A percentile compares a stretch with the other conserved stretches of the same genome.
These are phyloP conservation scores for Cheracebus regulus DNA, from an alignment of 2,797 vertebrate genomes.

Conservation along the genomic window DNA sequence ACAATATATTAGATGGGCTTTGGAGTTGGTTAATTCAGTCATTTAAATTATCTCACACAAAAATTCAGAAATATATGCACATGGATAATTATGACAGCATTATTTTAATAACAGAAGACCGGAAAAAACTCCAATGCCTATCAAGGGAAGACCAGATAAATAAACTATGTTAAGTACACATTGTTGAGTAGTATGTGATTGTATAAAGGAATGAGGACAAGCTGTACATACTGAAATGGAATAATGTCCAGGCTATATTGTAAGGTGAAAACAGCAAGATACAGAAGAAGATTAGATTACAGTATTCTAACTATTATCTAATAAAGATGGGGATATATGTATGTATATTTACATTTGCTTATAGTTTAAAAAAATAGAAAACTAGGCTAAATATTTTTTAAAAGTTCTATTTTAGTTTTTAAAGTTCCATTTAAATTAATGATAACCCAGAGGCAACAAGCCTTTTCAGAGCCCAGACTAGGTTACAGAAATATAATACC, in stretches of 20 bases:
- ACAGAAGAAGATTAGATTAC: not conserved
- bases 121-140: not conserved
- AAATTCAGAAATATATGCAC: constrained; percentile 18
- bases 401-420: not conserved
- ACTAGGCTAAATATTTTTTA: not conserved
- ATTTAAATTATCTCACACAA: not conserved
- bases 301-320: not conserved
- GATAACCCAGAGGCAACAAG: no score
- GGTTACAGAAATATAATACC: no score
- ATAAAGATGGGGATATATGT: not conserved
- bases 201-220: not conserved
- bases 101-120: not conserved
- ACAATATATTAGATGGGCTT: not conserved
- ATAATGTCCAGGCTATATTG: not conserved
- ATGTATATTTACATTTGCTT: not conserved
- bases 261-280: not conserved
- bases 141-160: not conserved
- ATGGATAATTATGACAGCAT: not conserved
- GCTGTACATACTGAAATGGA: not conserved
- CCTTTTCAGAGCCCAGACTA: no score
- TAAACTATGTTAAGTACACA: not conserved
- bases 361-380: not conserved
- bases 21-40: constrained; percentile 9
- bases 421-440: no score
- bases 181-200: not conserved